These are phyloP conservation scores for Masticophis lateralis DNA, from an alignment of 2,797 vertebrate genomes.

Conservation along the genomic window DNA sequence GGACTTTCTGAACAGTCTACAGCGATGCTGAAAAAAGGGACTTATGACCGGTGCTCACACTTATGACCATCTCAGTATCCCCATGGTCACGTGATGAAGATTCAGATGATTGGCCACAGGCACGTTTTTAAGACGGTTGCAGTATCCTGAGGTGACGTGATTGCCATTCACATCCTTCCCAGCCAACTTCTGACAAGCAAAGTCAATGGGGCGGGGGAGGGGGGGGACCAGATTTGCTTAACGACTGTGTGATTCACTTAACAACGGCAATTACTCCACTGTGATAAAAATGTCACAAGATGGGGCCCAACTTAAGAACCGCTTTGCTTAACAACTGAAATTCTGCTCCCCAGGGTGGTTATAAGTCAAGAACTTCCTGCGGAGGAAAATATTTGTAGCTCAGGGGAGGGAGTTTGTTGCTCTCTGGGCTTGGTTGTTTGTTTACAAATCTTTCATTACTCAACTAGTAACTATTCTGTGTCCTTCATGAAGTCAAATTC, in stretches of 20 bases:
- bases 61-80: background rate
- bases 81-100: background rate
- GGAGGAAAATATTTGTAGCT: background rate
- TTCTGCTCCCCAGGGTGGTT: background rate
- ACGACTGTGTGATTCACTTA: background rate
- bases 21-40: background rate
- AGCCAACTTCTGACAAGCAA: background rate
- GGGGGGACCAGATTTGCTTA: background rate
- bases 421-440: background rate
- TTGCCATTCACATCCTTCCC: background rate
- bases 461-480: background rate
- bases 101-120: background rate
- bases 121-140: background rate
- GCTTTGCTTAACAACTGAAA: background rate
- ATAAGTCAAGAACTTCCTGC: background rate
- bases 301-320: too few species aligned
- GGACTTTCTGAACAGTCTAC: background rate
- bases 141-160: background rate
- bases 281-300: background rate
- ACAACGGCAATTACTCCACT: background rate
- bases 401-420: background rate
- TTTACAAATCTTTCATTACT: background rate
- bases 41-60: accelerated
- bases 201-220: too few species aligned
- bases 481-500: too few species aligned